Evolutionary conservation across 2,888 invertebrate species (phyloP).

Genomic region (Agonum fuliginosum): DNA sequence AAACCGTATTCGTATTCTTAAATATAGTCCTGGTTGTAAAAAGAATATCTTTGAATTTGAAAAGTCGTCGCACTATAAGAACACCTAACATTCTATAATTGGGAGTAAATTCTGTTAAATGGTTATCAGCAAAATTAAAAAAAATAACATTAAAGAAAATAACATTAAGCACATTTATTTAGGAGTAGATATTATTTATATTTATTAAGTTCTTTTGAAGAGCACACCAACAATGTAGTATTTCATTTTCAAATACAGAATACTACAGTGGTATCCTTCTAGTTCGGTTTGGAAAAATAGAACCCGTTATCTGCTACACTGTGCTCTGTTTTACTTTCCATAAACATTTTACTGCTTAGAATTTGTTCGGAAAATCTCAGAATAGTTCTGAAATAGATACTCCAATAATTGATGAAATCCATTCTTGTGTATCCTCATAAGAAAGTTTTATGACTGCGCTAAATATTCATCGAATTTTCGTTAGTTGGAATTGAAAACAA

Average conservation of each 20-base stretch:
- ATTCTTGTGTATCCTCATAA: background rate
- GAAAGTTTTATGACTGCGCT: background rate
- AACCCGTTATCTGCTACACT: background rate
- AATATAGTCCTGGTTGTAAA: no score
- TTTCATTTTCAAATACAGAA: background rate
- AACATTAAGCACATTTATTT: no score
- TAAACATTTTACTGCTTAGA: conserved; percentile 37
- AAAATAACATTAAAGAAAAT: no score
- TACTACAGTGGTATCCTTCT: background rate
- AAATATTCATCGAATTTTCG: conserved; percentile 14
- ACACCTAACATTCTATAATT: no score
- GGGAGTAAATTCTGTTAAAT: no score
- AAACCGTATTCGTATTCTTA: no score
- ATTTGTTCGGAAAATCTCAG: conserved; percentile 26
- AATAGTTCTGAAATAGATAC: conserved; percentile 13
- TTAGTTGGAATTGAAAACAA: background rate
- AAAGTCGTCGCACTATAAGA: no score
- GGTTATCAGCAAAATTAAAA: no score
- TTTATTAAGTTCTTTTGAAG: no score
- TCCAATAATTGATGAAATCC: conserved; percentile 27
- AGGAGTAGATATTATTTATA: no score
- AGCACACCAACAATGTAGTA: no score
- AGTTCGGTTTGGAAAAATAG: background rate
- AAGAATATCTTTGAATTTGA: no score
- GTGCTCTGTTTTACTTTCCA: conserved; percentile 34